Evolutionary conservation across 1,140 invertebrate genomes (phyloP), one percentile per base, ranked within the genome.

Genomic region (Drosophila elegans): DNA sequence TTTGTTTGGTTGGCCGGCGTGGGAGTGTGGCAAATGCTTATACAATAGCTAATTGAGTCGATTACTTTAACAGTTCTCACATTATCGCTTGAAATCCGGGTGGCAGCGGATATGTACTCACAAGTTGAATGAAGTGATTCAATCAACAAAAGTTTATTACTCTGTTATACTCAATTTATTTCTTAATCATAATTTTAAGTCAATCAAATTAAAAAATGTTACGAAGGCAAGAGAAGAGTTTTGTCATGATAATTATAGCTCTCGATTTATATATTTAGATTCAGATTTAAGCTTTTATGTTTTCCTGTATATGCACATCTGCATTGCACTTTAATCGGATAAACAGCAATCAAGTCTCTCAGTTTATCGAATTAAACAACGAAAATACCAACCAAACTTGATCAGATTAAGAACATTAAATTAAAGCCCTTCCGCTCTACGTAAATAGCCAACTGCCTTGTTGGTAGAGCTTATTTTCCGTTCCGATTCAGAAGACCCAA

Each of bases 41-140:
- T 72, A 29, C 49, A 48, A 49, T 39, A 46, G 73, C 74, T 89
- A 89, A 89, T 89, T 89, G 69, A 89, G 68, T 84, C 78, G 73
- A 84, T 89, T 89, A 80, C 73, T 56, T 61, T 45, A 72, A 74
- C 72, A 78, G 27, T 56, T 16, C 16, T 16, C 16, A 29, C 10
- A 21, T 34, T 38, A 34, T 12, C 4, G 9, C n/a, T 12, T 42
- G 56, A 66, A 59, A 39, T 11, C 9, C 10, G 16, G 11, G 11
- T 56, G 7, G 39, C 16, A 5, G 11, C 3, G 13, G 29, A 36
- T 16, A 52, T 13, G 32, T 21, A 13, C 52, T 56, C 16, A 36
- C 42, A 42, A 34, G 39, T 44, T 44, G 2, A 11, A 0, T 3
- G 36, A 11, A 11, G 9, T 38, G 36, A 38, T 38, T 38, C 36